These are phyloP conservation scores for Temnothorax curvispinosus DNA, from an alignment of 1,140 invertebrate species.

Conservation along the genomic window DNA sequence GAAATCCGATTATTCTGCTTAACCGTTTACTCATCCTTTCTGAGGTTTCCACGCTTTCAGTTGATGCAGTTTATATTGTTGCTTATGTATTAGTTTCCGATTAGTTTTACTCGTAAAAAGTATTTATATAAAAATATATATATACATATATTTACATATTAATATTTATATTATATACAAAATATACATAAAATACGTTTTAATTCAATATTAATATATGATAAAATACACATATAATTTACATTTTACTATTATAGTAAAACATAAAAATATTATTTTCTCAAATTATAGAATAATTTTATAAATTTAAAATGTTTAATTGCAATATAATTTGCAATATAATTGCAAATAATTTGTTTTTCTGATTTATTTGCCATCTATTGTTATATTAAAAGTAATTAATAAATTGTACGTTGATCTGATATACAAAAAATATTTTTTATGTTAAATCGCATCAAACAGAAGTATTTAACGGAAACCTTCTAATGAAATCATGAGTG, in stretches of 20 bases:
- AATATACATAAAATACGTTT: neutral
- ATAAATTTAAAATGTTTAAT: slow-evolving; percentile 49
- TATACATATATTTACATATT: neutral
- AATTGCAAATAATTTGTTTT: slow-evolving; percentile 66
- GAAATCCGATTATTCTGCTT: slow-evolving; percentile 52
- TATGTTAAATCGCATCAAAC: neutral
- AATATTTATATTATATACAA: neutral
- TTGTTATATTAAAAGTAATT: slow-evolving; percentile 1
- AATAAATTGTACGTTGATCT: neutral
- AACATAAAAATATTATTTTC: neutral
- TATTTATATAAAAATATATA: slow-evolving; percentile 19
- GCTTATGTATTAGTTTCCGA: neutral
- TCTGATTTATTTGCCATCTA: neutral
- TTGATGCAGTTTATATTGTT: slow-evolving; percentile 49
- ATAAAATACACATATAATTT: neutral
- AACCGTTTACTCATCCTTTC: slow-evolving; percentile 36
- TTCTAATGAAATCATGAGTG: slow-evolving; percentile 33
- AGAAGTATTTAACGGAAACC: slow-evolving; percentile 6
- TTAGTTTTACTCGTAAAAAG: neutral
- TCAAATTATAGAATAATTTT: neutral
- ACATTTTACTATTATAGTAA: neutral
- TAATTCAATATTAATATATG: neutral
- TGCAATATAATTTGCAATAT: slow-evolving; percentile 60
- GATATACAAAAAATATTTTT: neutral
- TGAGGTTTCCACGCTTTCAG: slow-evolving; percentile 40